Evolutionary conservation across 2,797 vertebrate species (phyloP).

Genomic region (Epinephelus malabaricus): DNA sequence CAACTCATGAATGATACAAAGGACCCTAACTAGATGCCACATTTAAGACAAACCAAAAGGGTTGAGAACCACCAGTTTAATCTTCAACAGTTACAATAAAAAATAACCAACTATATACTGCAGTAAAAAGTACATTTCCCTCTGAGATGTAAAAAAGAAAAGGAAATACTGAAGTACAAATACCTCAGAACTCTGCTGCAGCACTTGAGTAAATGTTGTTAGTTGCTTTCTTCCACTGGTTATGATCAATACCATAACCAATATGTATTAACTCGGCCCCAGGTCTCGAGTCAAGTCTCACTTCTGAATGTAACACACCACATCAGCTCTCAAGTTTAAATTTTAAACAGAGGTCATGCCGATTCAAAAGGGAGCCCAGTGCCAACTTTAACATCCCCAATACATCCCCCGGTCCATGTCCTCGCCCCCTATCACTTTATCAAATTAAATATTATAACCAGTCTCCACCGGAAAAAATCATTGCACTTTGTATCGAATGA

Average conservation of each 20-base stretch:
- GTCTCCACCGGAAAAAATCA: constrained; percentile 6
- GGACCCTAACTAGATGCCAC: too few species aligned
- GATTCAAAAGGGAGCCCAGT: neutral
- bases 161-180: neutral
- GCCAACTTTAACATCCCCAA: neutral
- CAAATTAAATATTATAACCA: constrained; percentile 32
- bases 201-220: neutral
- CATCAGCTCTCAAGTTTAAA: neutral
- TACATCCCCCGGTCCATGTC: neutral
- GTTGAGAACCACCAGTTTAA: neutral
- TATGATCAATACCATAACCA: neutral
- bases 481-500: constrained; percentile 58
- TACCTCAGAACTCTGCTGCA: neutral
- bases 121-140: neutral
- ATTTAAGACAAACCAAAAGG: too few species aligned
- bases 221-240: neutral
- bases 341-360: neutral
- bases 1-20: neutral
- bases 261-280: neutral
- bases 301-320: neutral
- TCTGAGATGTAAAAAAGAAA: neutral
- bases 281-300: neutral
- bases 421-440: neutral
- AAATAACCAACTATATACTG: neutral
- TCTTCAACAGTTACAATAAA: neutral